phyloP scores from a whole-genome alignment of 2,888 invertebrate genomes.

The Aleiodes alternator region DNA sequence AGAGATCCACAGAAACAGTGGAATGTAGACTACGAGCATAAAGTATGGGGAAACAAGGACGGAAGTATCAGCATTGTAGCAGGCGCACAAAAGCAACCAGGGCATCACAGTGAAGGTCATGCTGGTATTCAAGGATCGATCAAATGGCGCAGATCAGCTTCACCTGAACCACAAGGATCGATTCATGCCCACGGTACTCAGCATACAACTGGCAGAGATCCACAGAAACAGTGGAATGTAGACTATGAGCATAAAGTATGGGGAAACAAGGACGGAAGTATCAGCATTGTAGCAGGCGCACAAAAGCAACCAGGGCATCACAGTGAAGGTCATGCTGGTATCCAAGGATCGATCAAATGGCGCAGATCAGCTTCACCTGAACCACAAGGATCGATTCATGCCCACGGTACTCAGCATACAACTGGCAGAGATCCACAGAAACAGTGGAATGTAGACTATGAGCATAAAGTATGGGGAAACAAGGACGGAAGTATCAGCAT shows the following conservation, averaged over 20 bases:
- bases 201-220: conserved; percentile 55
- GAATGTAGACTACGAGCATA: conserved; percentile 55
- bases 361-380: conserved; percentile 46
- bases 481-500: conserved; percentile 53
- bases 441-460: conserved; percentile 55
- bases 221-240: conserved; percentile 54
- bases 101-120: no score
- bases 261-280: conserved; percentile 52
- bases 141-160: background rate
- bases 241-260: conserved; percentile 55
- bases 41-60: conserved; percentile 52
- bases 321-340: conserved; percentile 25
- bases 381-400: conserved; percentile 51
- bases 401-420: conserved; percentile 17
- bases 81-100: conserved; percentile 36
- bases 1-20: conserved; percentile 56
- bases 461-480: conserved; percentile 53
- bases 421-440: conserved; percentile 30
- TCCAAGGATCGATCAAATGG: conserved; percentile 52
- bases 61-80: conserved; percentile 54
- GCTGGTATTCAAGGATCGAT: no score
- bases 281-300: conserved; percentile 50
- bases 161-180: background rate
- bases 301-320: conserved; percentile 34
- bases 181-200: conserved; percentile 20